These are phyloP conservation scores for Silurus meridionalis DNA, from an alignment of 2,113 vertebrate genomes.

Conservation along the genomic window DNA sequence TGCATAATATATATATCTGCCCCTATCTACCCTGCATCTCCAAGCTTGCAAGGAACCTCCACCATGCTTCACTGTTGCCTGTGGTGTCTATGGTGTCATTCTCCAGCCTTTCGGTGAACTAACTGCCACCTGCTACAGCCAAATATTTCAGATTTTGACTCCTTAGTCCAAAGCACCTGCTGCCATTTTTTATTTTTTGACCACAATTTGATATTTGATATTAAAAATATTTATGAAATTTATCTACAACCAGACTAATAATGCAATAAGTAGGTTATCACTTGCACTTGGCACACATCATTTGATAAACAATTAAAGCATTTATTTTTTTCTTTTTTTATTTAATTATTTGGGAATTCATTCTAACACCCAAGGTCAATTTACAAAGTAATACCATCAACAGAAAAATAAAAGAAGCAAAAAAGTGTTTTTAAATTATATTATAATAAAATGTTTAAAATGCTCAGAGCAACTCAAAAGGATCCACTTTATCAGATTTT, in stretches of 20 bases:
- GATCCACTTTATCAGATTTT: not conserved
- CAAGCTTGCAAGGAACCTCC: too few relatives aligned
- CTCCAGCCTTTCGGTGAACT: too few relatives aligned
- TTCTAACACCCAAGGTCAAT: not conserved
- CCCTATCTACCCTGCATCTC: too few relatives aligned
- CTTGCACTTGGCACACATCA: not conserved
- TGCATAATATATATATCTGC: too few relatives aligned
- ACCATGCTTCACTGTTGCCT: too few relatives aligned
- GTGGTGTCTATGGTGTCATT: too few relatives aligned
- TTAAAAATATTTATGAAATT: not conserved
- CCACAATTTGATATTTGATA: too few relatives aligned
- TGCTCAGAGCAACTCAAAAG: not conserved
- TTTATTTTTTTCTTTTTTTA: too few relatives aligned
- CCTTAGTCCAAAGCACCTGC: too few relatives aligned
- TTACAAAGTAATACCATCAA: not conserved
- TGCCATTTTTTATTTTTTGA: too few relatives aligned
- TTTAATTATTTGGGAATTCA: not conserved
- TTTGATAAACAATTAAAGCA: not conserved
- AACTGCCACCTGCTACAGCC: too few relatives aligned
- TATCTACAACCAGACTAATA: not conserved
- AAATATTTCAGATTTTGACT: too few relatives aligned
- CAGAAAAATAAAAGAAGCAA: not conserved
- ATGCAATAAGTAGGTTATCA: not conserved
- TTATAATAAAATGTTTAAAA: conserved; percentile 50
- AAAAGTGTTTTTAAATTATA: not conserved